phyloP scores from a whole-genome alignment of 2,888 invertebrate genomes.

The Drosophila mimetica region DNA sequence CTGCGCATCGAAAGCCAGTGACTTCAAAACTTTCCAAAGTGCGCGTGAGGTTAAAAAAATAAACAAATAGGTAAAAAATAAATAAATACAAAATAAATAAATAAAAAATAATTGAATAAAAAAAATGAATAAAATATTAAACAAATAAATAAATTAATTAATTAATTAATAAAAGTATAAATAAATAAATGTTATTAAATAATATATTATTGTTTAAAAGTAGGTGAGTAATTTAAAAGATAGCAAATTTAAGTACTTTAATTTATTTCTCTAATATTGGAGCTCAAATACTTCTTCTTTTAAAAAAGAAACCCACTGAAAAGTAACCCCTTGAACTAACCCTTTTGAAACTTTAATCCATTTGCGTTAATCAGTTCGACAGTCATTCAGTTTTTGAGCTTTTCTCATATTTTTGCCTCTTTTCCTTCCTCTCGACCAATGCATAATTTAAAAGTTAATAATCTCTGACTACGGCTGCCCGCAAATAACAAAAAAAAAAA shows the following conservation, averaged over 20 bases:
- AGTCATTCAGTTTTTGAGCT: neutral
- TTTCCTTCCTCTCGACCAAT: constrained; percentile 26
- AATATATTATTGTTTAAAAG: no score
- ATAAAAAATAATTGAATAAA: no score
- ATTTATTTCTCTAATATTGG: no score
- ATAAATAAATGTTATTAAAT: no score
- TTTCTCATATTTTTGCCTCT: neutral
- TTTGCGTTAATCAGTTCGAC: constrained; percentile 18
- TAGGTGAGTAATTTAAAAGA: no score
- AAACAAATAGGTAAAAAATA: neutral
- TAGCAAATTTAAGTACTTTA: no score
- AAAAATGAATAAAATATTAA: no score
- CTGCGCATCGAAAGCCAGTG: neutral
- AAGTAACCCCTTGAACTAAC: neutral
- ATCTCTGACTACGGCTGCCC: constrained; percentile 45
- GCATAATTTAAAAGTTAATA: constrained; percentile 74
- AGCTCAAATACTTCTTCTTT: no score
- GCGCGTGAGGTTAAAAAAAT: no score
- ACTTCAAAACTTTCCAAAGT: neutral
- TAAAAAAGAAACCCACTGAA: neutral
- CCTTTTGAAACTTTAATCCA: constrained; percentile 11
- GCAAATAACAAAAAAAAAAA: constrained; percentile 13
- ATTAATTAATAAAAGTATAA: no score
- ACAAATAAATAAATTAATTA: no score
- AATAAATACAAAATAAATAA: no score